Percentiles rank a stretch among this genome's conserved stretches.
phyloP scores from a whole-genome alignment of 2,113 vertebrate genomes.

The Apteryx mantelli region DNA sequence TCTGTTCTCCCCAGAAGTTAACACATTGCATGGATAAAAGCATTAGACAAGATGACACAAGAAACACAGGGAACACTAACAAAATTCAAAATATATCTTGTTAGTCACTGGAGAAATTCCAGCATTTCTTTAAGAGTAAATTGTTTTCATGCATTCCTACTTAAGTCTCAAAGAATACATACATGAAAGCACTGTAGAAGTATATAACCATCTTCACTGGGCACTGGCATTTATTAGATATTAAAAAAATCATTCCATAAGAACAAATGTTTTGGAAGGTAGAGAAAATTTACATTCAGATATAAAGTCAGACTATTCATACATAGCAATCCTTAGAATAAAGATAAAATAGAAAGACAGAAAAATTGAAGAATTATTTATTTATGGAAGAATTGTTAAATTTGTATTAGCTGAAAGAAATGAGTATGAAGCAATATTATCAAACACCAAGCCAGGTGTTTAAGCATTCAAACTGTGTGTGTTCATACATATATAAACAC shows the following conservation, averaged over 20 bases:
- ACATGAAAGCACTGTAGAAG: slow-evolving; percentile 6
- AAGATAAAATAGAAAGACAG: background rate
- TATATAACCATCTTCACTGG: background rate
- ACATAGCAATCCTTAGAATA: background rate
- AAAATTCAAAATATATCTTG: slow-evolving; percentile 13
- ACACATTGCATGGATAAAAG: slow-evolving; percentile 38
- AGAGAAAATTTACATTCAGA: background rate
- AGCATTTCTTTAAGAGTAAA: slow-evolving; percentile 36
- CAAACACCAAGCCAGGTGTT: background rate
- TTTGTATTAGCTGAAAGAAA: background rate
- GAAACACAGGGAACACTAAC: slow-evolving; percentile 4
- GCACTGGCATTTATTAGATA: background rate
- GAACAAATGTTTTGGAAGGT: background rate
- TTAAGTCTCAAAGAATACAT: background rate
- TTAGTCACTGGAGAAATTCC: slow-evolving; percentile 30
- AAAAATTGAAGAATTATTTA: background rate
- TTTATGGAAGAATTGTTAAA: background rate
- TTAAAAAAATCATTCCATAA: slow-evolving; percentile 5
- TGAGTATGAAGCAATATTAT: background rate
- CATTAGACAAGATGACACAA: slow-evolving; percentile 35
- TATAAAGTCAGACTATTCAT: background rate
- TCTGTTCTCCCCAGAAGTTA: slow-evolving; percentile 46
- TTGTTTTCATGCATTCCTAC: too few relatives aligned
- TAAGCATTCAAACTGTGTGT: background rate
- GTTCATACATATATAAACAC: too few relatives aligned